These are phyloP conservation scores for Epinotia bilunana DNA, from an alignment of 2,888 invertebrate genomes.

Conservation along the genomic window DNA sequence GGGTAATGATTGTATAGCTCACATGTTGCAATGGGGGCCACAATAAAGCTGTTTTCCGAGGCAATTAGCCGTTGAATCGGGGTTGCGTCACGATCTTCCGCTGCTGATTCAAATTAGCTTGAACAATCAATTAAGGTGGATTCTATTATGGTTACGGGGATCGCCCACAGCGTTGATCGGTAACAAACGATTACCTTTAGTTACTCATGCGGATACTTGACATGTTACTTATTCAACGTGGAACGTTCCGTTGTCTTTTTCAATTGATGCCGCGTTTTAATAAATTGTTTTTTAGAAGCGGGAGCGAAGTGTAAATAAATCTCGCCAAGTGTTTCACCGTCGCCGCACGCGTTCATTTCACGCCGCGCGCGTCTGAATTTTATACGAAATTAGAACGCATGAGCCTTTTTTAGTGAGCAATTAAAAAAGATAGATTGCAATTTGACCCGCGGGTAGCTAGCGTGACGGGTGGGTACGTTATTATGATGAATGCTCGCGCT, in stretches of 20 bases:
- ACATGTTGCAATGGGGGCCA: constrained; percentile 27
- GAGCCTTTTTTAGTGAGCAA: constrained; percentile 77
- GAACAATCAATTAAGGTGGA: constrained; percentile 41
- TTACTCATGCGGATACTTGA: constrained; percentile 29
- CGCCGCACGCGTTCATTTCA: constrained; percentile 67
- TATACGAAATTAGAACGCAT: constrained; percentile 69
- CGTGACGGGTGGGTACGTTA: constrained; percentile 78
- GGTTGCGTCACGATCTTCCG: constrained; percentile 41
- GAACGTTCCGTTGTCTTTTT: constrained; percentile 9
- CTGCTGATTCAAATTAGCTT: constrained; percentile 38
- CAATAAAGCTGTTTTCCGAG: constrained; percentile 44
- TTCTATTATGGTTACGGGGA: constrained; percentile 45
- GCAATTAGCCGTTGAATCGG: constrained; percentile 44
- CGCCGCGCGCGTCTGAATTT: constrained; percentile 74
- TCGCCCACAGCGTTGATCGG: constrained; percentile 68
- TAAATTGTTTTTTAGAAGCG: constrained; percentile 69
- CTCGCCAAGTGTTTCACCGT: constrained; percentile 47
- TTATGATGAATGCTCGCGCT: constrained; percentile 78
- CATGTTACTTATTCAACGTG: constrained; percentile 8
- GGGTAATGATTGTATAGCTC: constrained; percentile 40
- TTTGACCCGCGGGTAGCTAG: constrained; percentile 78
- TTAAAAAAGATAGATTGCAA: constrained; percentile 83
- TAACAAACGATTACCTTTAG: constrained; percentile 48
- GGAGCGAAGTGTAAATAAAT: constrained; percentile 72
- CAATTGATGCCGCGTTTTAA: constrained; percentile 47